Conservation (phyloP, 2,113 vertebrate species). For the Dicrurus megarhynchus region DNA sequence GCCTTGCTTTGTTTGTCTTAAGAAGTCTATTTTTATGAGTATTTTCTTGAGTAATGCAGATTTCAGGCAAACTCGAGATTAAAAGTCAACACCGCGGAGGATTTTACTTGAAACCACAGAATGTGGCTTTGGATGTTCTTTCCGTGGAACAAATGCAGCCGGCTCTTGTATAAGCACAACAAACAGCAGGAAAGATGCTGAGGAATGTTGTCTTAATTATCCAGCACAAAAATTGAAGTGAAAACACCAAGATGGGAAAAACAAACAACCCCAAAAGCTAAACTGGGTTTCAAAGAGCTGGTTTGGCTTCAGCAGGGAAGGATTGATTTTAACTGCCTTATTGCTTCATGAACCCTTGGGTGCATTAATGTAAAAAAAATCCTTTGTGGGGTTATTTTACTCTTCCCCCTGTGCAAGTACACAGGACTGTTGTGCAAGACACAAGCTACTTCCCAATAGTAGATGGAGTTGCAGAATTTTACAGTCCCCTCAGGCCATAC, state of each 20-base stretch:
- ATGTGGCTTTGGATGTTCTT: neutral
- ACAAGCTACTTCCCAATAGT: neutral
- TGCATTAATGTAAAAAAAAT: neutral
- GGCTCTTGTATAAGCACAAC: neutral
- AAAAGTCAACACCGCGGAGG: rapidly evolving
- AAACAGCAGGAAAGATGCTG: constrained; percentile 37
- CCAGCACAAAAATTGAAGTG: constrained; percentile 9
- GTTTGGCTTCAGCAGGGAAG: neutral
- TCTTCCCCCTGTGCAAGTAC: neutral
- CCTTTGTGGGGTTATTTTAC: neutral
- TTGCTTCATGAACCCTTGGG: neutral
- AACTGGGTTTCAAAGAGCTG: neutral
- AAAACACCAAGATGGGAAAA: neutral
- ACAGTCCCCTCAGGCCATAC: neutral
- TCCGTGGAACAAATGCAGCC: neutral
- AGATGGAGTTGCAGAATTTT: neutral
- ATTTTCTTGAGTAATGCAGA: neutral
- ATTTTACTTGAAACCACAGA: constrained; percentile 7
- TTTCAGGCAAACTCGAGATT: neutral
- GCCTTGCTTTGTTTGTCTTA: neutral
- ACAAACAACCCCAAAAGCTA: neutral
- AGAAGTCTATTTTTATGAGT: neutral
- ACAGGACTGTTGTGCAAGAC: neutral
- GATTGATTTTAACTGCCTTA: neutral
- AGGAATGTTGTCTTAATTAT: constrained; percentile 38